A percentile compares a stretch with the other conserved stretches of the same genome.
Evolutionary conservation across 2,113 vertebrate species (phyloP).

Genomic region (Calonectris borealis): DNA sequence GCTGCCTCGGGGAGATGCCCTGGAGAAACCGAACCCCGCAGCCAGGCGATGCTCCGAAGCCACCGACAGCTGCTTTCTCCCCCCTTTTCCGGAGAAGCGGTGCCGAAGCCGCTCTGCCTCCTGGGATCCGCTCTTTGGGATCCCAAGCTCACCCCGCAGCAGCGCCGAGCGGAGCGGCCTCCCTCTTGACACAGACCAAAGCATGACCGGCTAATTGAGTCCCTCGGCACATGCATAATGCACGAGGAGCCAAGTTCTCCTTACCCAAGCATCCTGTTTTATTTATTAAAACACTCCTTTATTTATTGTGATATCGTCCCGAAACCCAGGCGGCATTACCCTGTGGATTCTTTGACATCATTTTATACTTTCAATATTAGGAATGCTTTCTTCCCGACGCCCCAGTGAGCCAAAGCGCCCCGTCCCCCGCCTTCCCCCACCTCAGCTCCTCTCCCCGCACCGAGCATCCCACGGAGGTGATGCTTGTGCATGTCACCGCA

Average conservation of each 20-base stretch:
- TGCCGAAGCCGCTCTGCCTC: background rate
- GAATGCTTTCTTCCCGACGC: background rate
- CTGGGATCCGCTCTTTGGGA: background rate
- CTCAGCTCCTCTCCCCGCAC: background rate
- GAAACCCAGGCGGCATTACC: background rate
- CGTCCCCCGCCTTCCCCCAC: rapidly evolving
- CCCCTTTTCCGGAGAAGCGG: rapidly evolving
- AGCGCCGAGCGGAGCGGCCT: rapidly evolving
- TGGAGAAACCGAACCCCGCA: rapidly evolving
- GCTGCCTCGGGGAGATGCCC: background rate
- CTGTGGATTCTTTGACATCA: background rate
- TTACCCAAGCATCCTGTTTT: background rate
- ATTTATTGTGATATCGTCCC: background rate
- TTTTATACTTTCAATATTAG: background rate
- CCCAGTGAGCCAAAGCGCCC: rapidly evolving
- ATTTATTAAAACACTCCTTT: conserved; percentile 20
- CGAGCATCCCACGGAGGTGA: rapidly evolving
- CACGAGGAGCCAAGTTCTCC: background rate
- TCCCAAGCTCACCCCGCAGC: background rate
- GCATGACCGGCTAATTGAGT: conserved; percentile 36
- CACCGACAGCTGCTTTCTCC: background rate
- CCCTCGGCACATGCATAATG: conserved; percentile 59
- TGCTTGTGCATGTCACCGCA: rapidly evolving
- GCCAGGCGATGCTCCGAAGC: rapidly evolving
- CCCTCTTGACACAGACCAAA: conserved; percentile 4